A percentile compares a stretch with the other conserved stretches of the same genome.
These are phyloP conservation scores for Crax fasciolata DNA, from an alignment of 2,797 vertebrate species.

Conservation along the genomic window DNA sequence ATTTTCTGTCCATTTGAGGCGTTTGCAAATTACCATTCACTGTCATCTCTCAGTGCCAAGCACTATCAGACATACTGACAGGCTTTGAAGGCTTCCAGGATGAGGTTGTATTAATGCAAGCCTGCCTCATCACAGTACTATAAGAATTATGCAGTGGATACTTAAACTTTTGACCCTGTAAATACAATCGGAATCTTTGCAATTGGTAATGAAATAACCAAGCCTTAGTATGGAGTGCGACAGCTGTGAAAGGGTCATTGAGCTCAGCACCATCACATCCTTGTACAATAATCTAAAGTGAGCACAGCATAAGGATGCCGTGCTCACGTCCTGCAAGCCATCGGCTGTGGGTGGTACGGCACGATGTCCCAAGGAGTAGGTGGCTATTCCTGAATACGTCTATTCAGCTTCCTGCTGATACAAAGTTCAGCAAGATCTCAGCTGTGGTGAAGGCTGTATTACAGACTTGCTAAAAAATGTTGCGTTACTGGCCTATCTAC, in stretches of 20 bases:
- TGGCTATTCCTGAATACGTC: not conserved
- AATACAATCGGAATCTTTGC: not conserved
- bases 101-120: slow-evolving; percentile 69
- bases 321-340: fast-evolving
- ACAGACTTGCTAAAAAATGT: not conserved
- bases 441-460: not conserved
- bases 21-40: slow-evolving; percentile 78
- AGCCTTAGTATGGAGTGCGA: not conserved
- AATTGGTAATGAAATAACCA: not conserved
- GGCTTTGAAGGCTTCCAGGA: slow-evolving; percentile 74
- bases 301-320: not conserved
- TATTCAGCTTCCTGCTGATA: not conserved
- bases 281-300: not conserved
- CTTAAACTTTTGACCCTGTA: not conserved
- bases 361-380: not conserved
- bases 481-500: too few species aligned
- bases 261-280: not conserved
- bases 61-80: slow-evolving; percentile 70
- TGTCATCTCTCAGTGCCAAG: slow-evolving; percentile 74
- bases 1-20: slow-evolving; percentile 74
- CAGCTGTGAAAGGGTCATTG: not conserved
- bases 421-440: not conserved
- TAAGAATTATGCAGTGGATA: slow-evolving; percentile 41
- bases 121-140: slow-evolving; percentile 41
- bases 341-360: not conserved